Conservation (phyloP, 2,888 invertebrate species). For the Prionchulus punctatus region DNA sequence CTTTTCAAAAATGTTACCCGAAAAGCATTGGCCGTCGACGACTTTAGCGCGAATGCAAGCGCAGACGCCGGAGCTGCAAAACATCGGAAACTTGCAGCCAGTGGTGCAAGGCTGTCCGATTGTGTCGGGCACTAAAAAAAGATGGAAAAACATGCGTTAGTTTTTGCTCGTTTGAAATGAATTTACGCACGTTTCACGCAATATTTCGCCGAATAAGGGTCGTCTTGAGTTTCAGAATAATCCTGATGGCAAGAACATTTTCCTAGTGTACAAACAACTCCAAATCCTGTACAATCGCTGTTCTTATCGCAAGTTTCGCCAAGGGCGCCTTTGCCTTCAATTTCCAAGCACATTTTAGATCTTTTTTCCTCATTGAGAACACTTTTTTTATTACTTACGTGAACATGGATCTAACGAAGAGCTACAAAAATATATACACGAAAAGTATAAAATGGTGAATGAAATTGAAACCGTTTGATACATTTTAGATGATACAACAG, state of each 20-base stretch:
- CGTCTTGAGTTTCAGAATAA: not conserved
- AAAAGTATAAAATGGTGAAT: no score
- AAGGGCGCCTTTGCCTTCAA: not conserved
- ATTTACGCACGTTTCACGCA: not conserved
- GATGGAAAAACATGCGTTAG: no score
- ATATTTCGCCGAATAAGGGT: not conserved
- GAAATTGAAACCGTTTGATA: no score
- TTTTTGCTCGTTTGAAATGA: not conserved
- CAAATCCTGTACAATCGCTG: not conserved
- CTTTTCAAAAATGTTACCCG: not conserved
- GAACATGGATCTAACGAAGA: not conserved
- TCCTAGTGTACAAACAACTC: not conserved
- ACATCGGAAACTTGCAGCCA: not conserved
- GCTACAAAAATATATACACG: no score
- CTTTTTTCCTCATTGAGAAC: not conserved
- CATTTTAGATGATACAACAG: no score
- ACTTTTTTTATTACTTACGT: not conserved
- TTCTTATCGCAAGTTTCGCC: not conserved
- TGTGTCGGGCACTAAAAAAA: constrained; percentile 7
- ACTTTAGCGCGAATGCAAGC: not conserved
- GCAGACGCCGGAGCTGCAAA: not conserved
- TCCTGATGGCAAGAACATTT: not conserved
- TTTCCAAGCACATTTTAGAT: not conserved
- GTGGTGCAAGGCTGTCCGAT: not conserved
- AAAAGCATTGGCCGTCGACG: not conserved